Base-by-base conservation (phyloP, 92 coral and sea anemone species). In the Pocillopora grandis region DNA sequence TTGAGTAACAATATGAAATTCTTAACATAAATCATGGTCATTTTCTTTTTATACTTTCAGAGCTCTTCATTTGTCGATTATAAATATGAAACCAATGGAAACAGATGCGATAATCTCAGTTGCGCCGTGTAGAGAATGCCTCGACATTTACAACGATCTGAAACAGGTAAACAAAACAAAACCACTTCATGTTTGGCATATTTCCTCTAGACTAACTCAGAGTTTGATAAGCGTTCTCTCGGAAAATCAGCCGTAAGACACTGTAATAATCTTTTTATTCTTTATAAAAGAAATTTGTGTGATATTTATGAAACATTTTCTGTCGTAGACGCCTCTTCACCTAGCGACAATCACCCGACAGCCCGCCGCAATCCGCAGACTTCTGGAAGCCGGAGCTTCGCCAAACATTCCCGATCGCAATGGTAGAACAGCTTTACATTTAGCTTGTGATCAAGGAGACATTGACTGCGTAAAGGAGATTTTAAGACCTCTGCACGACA, bases 341-440 rank as follows among this genome's bases (percentile, higher is more conserved):
- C 90, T 96, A 55, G 98, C 98, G 31, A 90, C 88, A 15, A 89
- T 96, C 71, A 96, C 98, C 33, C 88, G 91, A 66, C 96, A 96
- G 75, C 89, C 96, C 13, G 72, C 84, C 15, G 81, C 95, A 42
- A 88, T 94, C 52, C 90, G 88, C 16, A 66, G 86, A 19, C 83
- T 96, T 19, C 83, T 96, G 0, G 91, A 79, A 16, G 84, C 81
- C 4, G 98, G 98, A 21, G 98, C 95, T 48, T 70, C 68, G 64
- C 82, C 91, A 12, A 95, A 96, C 78, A 69, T 89, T 49, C 92
- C 90, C 0, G 98, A 96, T 74, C 93, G 98, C 35, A 82, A 90
- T 81, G 98, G 98, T 13, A 92, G 93, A 86, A 96, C 96, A 5
- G 91, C 98, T 20, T 85, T 96, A 23, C 98, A 96, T 80, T 89